These are phyloP conservation scores for Eupithecia centaureata DNA, from an alignment of 2,888 invertebrate genomes.

Conservation along the genomic window DNA sequence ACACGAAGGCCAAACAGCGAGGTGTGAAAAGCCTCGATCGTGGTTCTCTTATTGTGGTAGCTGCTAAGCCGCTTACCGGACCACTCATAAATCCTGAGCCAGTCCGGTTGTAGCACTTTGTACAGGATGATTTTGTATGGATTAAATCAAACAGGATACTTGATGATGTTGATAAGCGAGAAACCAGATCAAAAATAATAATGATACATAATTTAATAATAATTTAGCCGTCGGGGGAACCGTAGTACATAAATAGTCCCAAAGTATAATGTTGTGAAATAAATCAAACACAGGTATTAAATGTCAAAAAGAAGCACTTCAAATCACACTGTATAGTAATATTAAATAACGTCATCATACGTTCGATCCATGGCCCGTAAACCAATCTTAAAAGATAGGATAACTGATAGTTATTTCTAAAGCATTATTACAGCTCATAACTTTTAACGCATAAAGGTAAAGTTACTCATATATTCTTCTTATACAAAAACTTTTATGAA, in stretches of 20 bases:
- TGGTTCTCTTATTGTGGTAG: constrained; percentile 72
- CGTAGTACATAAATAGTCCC: not conserved
- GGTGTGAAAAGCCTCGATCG: constrained; percentile 80
- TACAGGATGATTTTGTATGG: constrained; percentile 9
- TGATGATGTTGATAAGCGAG: not conserved
- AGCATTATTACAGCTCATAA: constrained; percentile 30
- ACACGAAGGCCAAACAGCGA: constrained; percentile 75
- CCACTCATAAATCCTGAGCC: constrained; percentile 68
- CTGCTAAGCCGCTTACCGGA: constrained; percentile 75
- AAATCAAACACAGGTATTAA: constrained; percentile 6
- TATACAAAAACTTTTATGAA: constrained; percentile 22
- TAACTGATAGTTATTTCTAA: constrained; percentile 9
- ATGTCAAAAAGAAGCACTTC: not conserved
- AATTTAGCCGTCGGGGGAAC: not conserved
- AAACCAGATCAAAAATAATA: not conserved
- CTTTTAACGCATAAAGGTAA: constrained; percentile 29
- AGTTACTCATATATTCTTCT: constrained; percentile 27
- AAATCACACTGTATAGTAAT: constrained; percentile 2
- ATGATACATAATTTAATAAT: not conserved
- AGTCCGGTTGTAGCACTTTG: constrained; percentile 22
- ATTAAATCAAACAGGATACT: constrained; percentile 2
- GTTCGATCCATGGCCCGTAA: constrained; percentile 23
- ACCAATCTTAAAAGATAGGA: constrained; percentile 35
- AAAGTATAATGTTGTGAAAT: not conserved
- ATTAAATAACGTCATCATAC: constrained; percentile 13